phyloP scores from a whole-genome alignment of 2,888 invertebrate genomes.

The Hymenopus coronatus region DNA sequence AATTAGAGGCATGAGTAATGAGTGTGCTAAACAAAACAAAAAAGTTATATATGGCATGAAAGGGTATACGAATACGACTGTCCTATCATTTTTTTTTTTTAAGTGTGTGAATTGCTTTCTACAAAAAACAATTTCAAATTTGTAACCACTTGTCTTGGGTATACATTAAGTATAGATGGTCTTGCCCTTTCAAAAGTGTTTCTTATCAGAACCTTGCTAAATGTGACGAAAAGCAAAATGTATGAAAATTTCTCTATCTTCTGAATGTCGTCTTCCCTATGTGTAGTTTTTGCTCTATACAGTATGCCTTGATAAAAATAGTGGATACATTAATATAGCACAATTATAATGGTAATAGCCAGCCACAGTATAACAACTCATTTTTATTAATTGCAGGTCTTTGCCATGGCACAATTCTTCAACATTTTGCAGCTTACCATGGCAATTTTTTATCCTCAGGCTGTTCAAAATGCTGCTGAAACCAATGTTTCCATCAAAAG shows the following conservation, averaged over 20 bases:
- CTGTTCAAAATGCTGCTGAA: slow-evolving; percentile 31
- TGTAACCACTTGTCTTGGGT: not conserved
- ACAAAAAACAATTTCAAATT: too few species aligned
- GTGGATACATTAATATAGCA: not conserved
- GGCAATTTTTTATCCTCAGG: slow-evolving; percentile 56
- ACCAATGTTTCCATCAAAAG: slow-evolving; percentile 32
- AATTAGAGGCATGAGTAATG: too few species aligned
- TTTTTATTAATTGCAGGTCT: slow-evolving; percentile 52
- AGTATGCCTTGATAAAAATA: not conserved
- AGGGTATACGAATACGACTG: too few species aligned
- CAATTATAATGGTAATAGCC: not conserved
- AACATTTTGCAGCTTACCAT: slow-evolving; percentile 68
- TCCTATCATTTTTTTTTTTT: too few species aligned
- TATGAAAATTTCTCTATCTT: too few species aligned
- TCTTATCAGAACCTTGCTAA: too few species aligned
- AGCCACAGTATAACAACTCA: not conserved
- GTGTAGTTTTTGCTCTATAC: not conserved
- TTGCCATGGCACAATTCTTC: slow-evolving; percentile 74
- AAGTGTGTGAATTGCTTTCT: too few species aligned
- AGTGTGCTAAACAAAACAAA: too few species aligned
- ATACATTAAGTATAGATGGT: not conserved
- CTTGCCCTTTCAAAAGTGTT: too few species aligned
- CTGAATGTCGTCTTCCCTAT: too few species aligned
- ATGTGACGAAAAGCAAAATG: too few species aligned
- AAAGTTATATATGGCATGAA: too few species aligned